Percentiles rank a stretch among this genome's conserved stretches.
Conservation (phyloP, 37 sponge, comb jelly and placozoan genomes). For the Halichondria panicea region DNA sequence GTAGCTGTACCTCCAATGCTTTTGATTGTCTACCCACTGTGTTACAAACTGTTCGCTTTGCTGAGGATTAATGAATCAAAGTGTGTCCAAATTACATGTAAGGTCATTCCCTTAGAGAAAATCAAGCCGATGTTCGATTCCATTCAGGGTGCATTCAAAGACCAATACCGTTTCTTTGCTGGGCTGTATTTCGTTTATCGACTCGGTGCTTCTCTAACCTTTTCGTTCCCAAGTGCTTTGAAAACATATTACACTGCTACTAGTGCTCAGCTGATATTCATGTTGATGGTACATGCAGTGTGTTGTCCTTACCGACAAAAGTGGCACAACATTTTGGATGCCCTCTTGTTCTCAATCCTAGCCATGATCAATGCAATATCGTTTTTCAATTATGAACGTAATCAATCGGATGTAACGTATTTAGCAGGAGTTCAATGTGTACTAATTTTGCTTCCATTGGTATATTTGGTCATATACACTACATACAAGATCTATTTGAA, state of each 20-base stretch:
- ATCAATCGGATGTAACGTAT: too few relatives aligned
- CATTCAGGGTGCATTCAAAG: constrained; percentile 50
- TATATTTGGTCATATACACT: too few relatives aligned
- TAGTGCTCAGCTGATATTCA: neutral
- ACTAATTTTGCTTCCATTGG: too few relatives aligned
- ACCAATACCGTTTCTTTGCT: constrained; percentile 51
- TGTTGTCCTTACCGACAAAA: constrained; percentile 36
- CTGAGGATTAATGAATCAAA: constrained; percentile 9
- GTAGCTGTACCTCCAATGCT: constrained; percentile 16
- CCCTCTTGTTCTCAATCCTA: constrained; percentile 33
- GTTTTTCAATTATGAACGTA: too few relatives aligned
- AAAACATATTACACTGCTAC: neutral
- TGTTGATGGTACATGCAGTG: constrained; percentile 30
- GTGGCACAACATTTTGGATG: constrained; percentile 47
- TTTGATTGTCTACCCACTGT: constrained; percentile 25
- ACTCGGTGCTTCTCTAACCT: neutral
- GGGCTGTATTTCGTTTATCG: constrained; percentile 57
- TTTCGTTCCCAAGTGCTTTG: neutral
- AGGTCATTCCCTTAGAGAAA: constrained; percentile 4
- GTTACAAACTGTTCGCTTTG: constrained; percentile 6
- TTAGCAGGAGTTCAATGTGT: too few relatives aligned
- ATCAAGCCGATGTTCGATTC: constrained; percentile 56
- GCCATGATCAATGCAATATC: too few relatives aligned
- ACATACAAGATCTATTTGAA: too few relatives aligned
- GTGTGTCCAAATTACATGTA: neutral